Evolutionary conservation across 2,113 vertebrate genomes (phyloP).

Genomic region (Periophthalmodon schlosseri): DNA sequence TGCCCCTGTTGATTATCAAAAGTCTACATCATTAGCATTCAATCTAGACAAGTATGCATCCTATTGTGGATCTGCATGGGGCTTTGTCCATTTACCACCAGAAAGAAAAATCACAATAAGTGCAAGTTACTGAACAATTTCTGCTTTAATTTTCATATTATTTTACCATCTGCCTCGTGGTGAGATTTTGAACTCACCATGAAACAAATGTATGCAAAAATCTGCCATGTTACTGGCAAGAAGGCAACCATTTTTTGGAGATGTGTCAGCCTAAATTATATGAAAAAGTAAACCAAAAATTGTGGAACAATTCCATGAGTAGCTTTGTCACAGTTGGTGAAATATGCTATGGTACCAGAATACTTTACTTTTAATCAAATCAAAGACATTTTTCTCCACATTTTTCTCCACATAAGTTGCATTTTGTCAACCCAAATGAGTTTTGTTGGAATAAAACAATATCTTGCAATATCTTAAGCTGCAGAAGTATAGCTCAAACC

Average conservation of each 20-base stretch:
- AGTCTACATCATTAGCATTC: conserved; percentile 10
- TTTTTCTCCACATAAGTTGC: too few relatives aligned
- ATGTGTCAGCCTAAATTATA: too few relatives aligned
- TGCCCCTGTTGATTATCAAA: conserved; percentile 13
- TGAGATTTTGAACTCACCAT: neutral
- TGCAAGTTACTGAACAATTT: neutral
- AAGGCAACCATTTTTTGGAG: too few relatives aligned
- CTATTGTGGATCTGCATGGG: neutral
- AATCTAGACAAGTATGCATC: neutral
- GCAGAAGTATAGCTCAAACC: too few relatives aligned
- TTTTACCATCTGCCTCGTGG: neutral
- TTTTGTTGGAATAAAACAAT: neutral
- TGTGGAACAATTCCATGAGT: neutral
- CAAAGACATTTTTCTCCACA: too few relatives aligned
- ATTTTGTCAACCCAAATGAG: neutral
- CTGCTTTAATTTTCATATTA: neutral
- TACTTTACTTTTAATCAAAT: too few relatives aligned
- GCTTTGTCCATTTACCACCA: neutral
- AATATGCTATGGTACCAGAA: too few relatives aligned
- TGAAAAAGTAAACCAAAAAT: neutral
- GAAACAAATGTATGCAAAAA: neutral
- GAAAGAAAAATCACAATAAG: neutral
- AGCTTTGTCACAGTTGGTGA: neutral
- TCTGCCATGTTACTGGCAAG: neutral
- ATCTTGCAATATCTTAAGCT: too few relatives aligned